These are phyloP conservation scores for Sminthurinus aureus DNA, from an alignment of 2,888 invertebrate species.

Conservation along the genomic window DNA sequence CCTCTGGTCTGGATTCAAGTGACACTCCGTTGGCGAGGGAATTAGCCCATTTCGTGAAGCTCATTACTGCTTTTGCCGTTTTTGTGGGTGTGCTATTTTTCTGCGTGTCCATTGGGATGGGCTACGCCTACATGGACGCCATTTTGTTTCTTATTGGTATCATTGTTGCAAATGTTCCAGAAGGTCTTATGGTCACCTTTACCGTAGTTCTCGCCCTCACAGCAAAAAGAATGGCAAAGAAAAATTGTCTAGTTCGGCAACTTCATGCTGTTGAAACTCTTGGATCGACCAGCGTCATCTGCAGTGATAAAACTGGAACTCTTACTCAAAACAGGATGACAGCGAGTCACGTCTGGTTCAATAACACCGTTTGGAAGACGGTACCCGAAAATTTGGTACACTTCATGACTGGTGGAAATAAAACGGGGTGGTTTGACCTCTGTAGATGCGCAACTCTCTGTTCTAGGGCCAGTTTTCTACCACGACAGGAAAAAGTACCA, in stretches of 20 bases:
- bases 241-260: constrained; percentile 82
- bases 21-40: constrained; percentile 81
- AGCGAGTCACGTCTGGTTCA: constrained; percentile 53
- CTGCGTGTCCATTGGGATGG: constrained; percentile 25
- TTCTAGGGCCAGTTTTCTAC: too few species aligned
- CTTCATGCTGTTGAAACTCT: constrained; percentile 81
- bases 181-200: constrained; percentile 53
- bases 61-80: constrained; percentile 54
- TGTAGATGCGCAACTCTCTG: too few species aligned
- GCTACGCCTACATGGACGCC: constrained; percentile 8
- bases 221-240: constrained; percentile 80
- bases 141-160: constrained; percentile 38
- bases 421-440: too few species aligned
- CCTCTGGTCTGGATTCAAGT: constrained; percentile 71
- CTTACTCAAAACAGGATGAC: constrained; percentile 56
- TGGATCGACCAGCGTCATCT: constrained; percentile 80
- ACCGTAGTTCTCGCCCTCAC: constrained; percentile 75
- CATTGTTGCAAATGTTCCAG: constrained; percentile 55
- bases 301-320: constrained; percentile 80
- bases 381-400: too few species aligned
- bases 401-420: too few species aligned
- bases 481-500: too few species aligned
- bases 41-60: constrained; percentile 74
- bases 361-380: constrained; percentile 39
- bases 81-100: constrained; percentile 60